phyloP scores from a whole-genome alignment of 2,888 invertebrate genomes.

The Lasioglossum zephyrum region DNA sequence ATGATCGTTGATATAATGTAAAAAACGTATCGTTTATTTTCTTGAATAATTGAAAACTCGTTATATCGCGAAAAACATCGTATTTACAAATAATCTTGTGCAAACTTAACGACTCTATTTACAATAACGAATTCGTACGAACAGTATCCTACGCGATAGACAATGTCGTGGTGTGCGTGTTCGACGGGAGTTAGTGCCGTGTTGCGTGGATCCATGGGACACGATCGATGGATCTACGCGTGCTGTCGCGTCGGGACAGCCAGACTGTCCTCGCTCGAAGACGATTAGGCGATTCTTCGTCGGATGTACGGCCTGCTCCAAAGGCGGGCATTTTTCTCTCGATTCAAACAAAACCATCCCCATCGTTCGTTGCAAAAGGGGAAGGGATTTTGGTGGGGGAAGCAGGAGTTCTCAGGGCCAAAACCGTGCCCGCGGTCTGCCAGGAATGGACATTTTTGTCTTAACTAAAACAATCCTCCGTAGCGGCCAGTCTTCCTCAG shows the following conservation, averaged over 20 bases:
- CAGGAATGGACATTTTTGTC: no score
- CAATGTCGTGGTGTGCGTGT: conserved; percentile 20
- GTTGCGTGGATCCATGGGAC: neutral
- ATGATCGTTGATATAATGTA: conserved; percentile 13
- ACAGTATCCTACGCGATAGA: conserved; percentile 23
- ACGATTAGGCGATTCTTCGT: neutral
- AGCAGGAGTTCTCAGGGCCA: no score
- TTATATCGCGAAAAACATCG: conserved; percentile 32
- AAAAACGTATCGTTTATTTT: conserved; percentile 53
- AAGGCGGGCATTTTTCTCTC: no score
- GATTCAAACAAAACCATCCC: no score
- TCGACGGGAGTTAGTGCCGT: conserved; percentile 40
- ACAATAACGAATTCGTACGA: conserved; percentile 46
- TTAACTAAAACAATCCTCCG: no score
- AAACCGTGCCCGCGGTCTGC: no score
- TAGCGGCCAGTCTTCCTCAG: no score
- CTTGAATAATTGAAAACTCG: conserved; percentile 11
- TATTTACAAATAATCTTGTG: conserved; percentile 46
- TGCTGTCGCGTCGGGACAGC: neutral
- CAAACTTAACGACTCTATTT: conserved; percentile 50
- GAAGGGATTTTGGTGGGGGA: no score
- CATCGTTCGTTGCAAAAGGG: no score
- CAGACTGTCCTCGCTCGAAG: conserved; percentile 39
- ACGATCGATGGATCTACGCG: conserved; percentile 27
- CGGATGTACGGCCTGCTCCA: neutral